phyloP scores from a whole-genome alignment of 2,888 invertebrate species.

The Dasypogon diadema region DNA sequence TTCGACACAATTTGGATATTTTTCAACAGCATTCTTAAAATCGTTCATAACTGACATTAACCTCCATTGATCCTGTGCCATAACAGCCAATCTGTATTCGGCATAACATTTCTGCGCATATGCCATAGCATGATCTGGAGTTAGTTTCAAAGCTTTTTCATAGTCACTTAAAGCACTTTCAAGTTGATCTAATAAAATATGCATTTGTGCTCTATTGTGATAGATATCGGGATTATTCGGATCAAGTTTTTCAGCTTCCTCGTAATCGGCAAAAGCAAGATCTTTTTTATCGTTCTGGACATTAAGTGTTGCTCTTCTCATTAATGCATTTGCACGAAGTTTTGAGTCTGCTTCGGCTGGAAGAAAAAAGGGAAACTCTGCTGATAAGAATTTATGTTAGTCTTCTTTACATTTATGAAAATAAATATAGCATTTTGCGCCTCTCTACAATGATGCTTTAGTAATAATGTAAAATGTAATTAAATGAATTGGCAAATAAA shows the following conservation, averaged over 20 bases:
- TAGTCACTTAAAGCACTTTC: slow-evolving; percentile 87
- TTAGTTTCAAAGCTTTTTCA: slow-evolving; percentile 82
- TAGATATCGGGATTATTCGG: slow-evolving; percentile 89
- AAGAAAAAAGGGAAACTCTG: slow-evolving; percentile 23
- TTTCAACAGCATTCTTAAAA: slow-evolving; percentile 81
- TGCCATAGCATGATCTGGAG: slow-evolving; percentile 87
- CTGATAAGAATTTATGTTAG: neutral
- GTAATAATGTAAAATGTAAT: no score
- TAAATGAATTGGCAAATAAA: no score
- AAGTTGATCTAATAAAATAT: slow-evolving; percentile 83
- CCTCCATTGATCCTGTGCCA: slow-evolving; percentile 73
- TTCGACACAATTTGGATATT: slow-evolving; percentile 87
- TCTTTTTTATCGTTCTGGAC: slow-evolving; percentile 83
- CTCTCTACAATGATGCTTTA: no score
- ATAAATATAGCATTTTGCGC: no score
- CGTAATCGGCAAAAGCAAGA: slow-evolving; percentile 83
- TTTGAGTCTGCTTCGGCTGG: slow-evolving; percentile 71
- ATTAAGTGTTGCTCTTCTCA: slow-evolving; percentile 87
- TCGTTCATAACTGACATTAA: slow-evolving; percentile 76
- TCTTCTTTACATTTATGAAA: no score
- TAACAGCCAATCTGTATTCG: slow-evolving; percentile 80
- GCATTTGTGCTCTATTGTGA: slow-evolving; percentile 92
- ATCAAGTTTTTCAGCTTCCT: slow-evolving; percentile 80
- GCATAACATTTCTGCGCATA: slow-evolving; percentile 92
- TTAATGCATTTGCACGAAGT: slow-evolving; percentile 84